These are phyloP conservation scores for Megaceryle torquata DNA, from an alignment of 2,113 vertebrate species.

Conservation along the genomic window DNA sequence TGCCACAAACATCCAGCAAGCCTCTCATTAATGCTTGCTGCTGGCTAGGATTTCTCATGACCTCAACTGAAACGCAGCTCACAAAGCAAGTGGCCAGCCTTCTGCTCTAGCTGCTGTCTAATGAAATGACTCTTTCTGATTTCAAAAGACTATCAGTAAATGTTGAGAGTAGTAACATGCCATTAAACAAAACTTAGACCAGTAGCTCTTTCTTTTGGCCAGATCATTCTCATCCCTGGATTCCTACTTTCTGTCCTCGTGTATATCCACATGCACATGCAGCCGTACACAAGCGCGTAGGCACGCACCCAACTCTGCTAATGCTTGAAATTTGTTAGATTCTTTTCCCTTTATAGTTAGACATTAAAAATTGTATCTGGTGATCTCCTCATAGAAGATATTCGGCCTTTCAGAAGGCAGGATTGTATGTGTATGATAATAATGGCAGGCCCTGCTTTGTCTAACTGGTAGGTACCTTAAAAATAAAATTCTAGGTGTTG, in stretches of 20 bases:
- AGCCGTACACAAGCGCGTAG: not conserved
- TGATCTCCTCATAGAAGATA: not conserved
- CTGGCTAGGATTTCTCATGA: conserved; percentile 10
- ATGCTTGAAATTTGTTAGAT: conserved; percentile 38
- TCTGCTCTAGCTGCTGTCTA: not conserved
- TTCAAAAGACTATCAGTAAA: not conserved
- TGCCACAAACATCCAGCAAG: not conserved
- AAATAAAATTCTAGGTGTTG: not conserved
- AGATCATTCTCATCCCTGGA: not conserved
- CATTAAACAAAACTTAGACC: not conserved
- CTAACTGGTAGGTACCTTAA: not conserved
- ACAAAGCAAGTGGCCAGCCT: not conserved
- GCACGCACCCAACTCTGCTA: not conserved
- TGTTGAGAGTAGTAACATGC: not conserved
- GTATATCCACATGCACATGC: not conserved
- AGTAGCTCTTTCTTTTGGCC: not conserved
- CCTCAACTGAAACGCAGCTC: not conserved
- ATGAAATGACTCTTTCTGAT: not conserved
- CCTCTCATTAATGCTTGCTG: not conserved
- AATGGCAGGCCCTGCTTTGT: not conserved
- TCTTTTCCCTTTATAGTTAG: conserved; percentile 42
- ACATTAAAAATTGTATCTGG: not conserved
- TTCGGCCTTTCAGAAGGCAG: not conserved
- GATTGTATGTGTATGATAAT: not conserved
- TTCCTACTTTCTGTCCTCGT: not conserved